Percentiles rank a stretch among this genome's conserved stretches.
phyloP scores from a whole-genome alignment of 2,888 invertebrate species.

The Didymodactylos carnosus region DNA sequence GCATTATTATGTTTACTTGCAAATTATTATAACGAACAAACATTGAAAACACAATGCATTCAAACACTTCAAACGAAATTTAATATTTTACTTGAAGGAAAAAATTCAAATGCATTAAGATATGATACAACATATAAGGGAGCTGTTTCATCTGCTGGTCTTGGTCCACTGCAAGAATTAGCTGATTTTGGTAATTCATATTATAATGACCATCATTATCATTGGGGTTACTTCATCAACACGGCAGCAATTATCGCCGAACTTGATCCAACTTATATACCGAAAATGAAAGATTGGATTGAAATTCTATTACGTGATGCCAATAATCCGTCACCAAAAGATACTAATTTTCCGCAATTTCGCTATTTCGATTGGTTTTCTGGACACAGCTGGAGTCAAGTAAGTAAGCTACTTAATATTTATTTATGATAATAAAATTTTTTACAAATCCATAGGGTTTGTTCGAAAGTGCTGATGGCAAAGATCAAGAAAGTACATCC shows the following conservation, averaged over 20 bases:
- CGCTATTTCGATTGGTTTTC: not conserved
- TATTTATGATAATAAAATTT: not conserved
- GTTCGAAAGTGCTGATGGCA: constrained; percentile 6
- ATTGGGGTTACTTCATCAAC: constrained; percentile 8
- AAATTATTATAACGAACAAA: not conserved
- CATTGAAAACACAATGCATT: not conserved
- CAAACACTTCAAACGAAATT: not conserved
- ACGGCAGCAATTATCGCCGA: constrained; percentile 2
- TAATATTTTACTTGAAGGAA: not conserved
- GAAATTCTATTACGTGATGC: not conserved
- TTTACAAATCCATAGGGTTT: constrained; percentile 1
- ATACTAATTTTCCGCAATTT: not conserved
- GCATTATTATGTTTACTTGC: not conserved
- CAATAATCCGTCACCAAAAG: not conserved
- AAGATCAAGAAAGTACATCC: constrained; percentile 11
- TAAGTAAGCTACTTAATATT: not conserved
- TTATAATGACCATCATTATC: constrained; percentile 14
- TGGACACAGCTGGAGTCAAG: not conserved
- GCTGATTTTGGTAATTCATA: constrained; percentile 10
- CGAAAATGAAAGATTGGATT: not conserved
- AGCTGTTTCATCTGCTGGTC: not conserved
- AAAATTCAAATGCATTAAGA: not conserved
- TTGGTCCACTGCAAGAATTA: not conserved
- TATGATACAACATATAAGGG: not conserved
- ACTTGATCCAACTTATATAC: constrained; percentile 4